phyloP scores from a whole-genome alignment of 2,113 vertebrate species.

The Bolborhynchus lineola region DNA sequence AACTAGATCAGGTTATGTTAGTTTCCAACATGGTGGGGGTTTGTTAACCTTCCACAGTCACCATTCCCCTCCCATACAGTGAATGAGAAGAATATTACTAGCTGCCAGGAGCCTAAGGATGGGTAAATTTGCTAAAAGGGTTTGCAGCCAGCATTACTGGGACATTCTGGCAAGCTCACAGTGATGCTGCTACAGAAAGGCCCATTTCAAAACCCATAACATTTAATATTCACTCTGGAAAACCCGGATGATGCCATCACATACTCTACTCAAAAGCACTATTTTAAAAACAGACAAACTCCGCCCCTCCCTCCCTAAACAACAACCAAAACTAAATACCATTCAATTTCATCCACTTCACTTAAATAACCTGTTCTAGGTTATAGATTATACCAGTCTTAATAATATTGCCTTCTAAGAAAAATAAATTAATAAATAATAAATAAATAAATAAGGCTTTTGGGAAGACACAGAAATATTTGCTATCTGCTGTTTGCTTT shows the following conservation, averaged over 20 bases:
- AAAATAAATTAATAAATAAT: no score
- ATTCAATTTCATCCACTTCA: background rate
- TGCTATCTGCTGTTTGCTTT: background rate
- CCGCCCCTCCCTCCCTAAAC: background rate
- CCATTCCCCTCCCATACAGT: background rate
- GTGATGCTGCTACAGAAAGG: background rate
- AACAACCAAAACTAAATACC: background rate
- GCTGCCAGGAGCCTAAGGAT: background rate
- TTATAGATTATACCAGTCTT: background rate
- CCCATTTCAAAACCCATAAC: background rate
- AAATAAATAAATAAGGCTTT: background rate
- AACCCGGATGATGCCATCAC: background rate
- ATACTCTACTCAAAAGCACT: background rate
- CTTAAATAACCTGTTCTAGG: background rate
- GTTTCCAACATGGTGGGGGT: rapidly evolving
- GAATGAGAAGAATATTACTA: background rate
- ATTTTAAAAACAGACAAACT: background rate
- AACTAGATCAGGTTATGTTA: background rate
- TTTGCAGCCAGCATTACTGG: background rate
- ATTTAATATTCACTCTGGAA: background rate
- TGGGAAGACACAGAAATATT: background rate
- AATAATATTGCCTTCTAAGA: background rate
- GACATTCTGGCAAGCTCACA: background rate
- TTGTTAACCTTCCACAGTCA: rapidly evolving
- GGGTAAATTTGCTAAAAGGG: background rate